These are phyloP conservation scores for Drosophila bocki DNA, from an alignment of 1,140 invertebrate genomes.

Conservation along the genomic window DNA sequence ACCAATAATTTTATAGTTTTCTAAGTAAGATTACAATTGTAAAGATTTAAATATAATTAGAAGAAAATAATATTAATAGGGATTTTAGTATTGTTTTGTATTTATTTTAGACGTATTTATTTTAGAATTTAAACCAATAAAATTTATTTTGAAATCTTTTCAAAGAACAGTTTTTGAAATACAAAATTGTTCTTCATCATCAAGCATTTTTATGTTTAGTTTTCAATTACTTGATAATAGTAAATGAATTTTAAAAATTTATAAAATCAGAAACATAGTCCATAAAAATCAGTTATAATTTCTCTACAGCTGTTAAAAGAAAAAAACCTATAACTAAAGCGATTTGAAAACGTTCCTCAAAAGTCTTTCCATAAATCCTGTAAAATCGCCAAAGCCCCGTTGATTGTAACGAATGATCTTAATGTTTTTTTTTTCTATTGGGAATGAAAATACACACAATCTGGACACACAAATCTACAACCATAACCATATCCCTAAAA, in stretches of 20 bases:
- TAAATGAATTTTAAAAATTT: too few relatives aligned
- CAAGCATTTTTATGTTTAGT: too few relatives aligned
- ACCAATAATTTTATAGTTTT: background rate
- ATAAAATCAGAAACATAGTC: background rate
- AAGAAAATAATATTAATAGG: too few relatives aligned
- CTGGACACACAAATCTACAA: constrained; percentile 27
- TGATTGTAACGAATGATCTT: constrained; percentile 27
- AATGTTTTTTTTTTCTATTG: constrained; percentile 6
- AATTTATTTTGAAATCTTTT: too few relatives aligned
- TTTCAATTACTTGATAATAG: too few relatives aligned
- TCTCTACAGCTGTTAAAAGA: background rate
- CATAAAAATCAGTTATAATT: background rate
- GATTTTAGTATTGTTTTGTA: too few relatives aligned
- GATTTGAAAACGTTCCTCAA: background rate
- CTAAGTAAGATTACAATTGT: too few relatives aligned
- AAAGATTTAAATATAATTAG: too few relatives aligned
- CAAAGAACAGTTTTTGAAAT: too few relatives aligned
- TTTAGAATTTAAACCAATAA: too few relatives aligned
- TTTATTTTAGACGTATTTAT: too few relatives aligned
- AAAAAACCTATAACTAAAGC: background rate
- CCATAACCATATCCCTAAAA: constrained; percentile 14
- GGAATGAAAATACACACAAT: constrained; percentile 9
- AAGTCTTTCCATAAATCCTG: background rate
- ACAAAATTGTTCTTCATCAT: too few relatives aligned
- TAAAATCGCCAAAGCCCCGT: background rate